Conservation (phyloP, 2,113 vertebrate genomes). For the Lophius piscatorius region DNA sequence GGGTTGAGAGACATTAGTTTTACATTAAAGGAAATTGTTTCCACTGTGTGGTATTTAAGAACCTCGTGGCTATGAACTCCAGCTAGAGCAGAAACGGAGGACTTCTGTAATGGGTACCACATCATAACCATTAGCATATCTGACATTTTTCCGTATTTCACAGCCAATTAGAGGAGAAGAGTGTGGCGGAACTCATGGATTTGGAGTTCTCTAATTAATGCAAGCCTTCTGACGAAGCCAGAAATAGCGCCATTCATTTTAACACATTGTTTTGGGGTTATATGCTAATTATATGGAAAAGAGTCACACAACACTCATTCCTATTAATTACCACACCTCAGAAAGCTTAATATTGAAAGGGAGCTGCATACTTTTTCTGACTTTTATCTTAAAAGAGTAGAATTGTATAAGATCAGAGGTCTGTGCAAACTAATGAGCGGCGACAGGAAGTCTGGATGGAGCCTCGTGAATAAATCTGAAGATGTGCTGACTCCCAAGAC, state of each 20-base stretch:
- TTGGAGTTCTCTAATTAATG: constrained; percentile 46
- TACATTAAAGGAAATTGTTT: constrained; percentile 19
- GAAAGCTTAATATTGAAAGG: constrained; percentile 23
- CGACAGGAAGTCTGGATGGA: neutral
- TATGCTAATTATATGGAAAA: constrained; percentile 46
- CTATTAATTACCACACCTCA: constrained; percentile 7
- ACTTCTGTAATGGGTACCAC: constrained; percentile 20
- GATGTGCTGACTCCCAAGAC: constrained; percentile 9
- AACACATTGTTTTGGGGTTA: constrained; percentile 28
- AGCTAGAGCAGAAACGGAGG: constrained; percentile 6
- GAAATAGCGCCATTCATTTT: constrained; percentile 37
- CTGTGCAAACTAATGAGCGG: neutral
- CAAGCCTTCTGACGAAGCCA: constrained; percentile 19
- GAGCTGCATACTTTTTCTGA: neutral
- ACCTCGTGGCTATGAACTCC: constrained; percentile 2
- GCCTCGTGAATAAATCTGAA: neutral
- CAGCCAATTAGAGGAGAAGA: constrained; percentile 38
- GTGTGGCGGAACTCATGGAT: constrained; percentile 26
- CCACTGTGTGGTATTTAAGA: constrained; percentile 18
- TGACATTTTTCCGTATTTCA: constrained; percentile 42
- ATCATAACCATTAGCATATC: constrained; percentile 39
- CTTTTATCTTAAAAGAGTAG: neutral
- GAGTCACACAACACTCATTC: neutral
- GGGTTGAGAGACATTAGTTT: constrained; percentile 23
- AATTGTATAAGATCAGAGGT: neutral